Evolutionary conservation across 2,888 invertebrate species (phyloP), one percentile per base, ranked within the genome.

Genomic region (Zhuqinia jingwanae): DNA sequence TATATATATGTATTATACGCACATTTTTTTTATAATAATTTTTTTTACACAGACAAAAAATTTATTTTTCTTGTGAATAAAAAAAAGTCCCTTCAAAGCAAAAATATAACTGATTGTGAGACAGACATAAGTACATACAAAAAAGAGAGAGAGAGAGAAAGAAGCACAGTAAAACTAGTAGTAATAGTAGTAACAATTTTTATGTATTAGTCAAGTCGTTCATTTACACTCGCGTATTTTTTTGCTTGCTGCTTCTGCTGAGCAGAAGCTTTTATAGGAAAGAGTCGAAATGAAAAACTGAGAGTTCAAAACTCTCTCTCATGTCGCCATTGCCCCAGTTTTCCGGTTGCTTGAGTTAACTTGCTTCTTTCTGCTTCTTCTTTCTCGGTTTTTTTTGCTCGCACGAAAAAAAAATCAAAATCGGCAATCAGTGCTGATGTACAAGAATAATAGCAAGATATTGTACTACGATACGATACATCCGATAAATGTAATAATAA

Each of bases 271-370:
- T n/a, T n/a, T n/a, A n/a, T 30, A 17, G n/a, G 56, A 76, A 42
- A 58, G 42, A 79, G 50, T 0, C 63, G 65, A 50, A 68, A 82
- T 82, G 76, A 50, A 76, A 60, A 53, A 85, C 36, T 36, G 2
- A 42, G 86, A 86, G 86, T 81, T 81, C 80, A 86, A 75, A 81
- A 81, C 81, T 80, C 86, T 79, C 86, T 79, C 85, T 56, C 81
- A 86, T 86, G 86, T 86, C 86, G 80, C 86, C 81, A 81, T 81
- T 86, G 86, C 86, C 86, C 86, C 81, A 86, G 73, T 86, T 86
- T 86, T 76, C 85, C 68, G 77, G 76, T 68, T 83, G 76, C 76
- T 76, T 83, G 73, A 45, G 27, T 53, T 50, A 75, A 75, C 75
- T 53, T 50, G 50, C 8, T 25, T 50, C 25, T 42, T 17, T 75